Evolutionary conservation across 2,888 invertebrate genomes (phyloP).

Genomic region (Drosophila helvetica): DNA sequence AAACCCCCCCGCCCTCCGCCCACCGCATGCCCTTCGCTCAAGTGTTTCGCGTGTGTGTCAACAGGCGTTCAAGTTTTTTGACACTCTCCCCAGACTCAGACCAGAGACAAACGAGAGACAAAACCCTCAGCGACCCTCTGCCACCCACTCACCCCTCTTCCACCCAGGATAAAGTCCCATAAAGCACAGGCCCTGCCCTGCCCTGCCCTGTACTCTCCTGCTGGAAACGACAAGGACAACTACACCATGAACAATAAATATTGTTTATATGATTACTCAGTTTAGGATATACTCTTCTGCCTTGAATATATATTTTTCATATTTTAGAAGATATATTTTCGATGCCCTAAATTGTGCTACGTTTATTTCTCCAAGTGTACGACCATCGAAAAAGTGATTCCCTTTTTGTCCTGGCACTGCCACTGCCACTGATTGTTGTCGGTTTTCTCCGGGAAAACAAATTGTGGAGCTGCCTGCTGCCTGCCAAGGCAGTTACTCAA

Average conservation of each 20-base stretch:
- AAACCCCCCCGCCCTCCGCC: conserved; percentile 4
- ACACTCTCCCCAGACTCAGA: conserved; percentile 27
- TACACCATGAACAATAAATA: conserved; percentile 2
- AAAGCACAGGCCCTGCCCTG: conserved; percentile 36
- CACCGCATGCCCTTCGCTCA: conserved; percentile 13
- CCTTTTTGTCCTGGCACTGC: conserved; percentile 36
- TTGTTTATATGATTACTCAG: neutral
- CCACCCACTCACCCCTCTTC: neutral
- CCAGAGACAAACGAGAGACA: neutral
- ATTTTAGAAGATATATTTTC: neutral
- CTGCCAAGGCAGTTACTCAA: conserved; percentile 47
- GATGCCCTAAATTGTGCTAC: neutral
- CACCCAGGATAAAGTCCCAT: conserved; percentile 14
- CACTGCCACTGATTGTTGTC: conserved; percentile 10
- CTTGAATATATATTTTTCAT: neutral
- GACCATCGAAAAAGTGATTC: conserved; percentile 69
- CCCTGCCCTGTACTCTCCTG: conserved; percentile 1
- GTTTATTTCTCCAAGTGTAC: neutral
- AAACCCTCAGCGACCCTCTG: neutral
- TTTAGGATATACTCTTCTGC: neutral
- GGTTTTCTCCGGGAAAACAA: conserved; percentile 54
- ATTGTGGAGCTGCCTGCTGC: conserved; percentile 39
- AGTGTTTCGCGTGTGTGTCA: conserved; percentile 66
- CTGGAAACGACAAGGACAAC: conserved; percentile 69
- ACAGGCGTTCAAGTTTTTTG: conserved; percentile 72